These are phyloP conservation scores for Linurgus olivaceus DNA, from an alignment of 2,797 vertebrate genomes.

Conservation along the genomic window DNA sequence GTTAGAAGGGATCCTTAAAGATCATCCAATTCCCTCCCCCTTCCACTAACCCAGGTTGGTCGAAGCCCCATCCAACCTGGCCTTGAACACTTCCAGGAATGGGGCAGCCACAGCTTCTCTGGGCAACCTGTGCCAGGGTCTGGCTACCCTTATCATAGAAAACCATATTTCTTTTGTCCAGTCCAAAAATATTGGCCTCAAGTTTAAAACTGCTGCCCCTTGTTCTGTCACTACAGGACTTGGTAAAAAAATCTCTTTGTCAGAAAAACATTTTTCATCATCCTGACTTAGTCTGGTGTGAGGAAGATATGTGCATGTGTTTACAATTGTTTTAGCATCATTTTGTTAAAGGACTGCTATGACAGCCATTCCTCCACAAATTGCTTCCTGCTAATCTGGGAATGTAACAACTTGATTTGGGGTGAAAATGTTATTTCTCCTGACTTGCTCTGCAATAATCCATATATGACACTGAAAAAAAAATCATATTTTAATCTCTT, in stretches of 20 bases:
- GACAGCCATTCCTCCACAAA: not conserved
- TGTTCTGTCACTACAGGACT: not conserved
- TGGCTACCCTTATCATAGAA: not conserved
- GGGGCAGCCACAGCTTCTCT: not conserved
- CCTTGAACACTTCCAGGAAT: not conserved
- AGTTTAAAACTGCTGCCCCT: not conserved
- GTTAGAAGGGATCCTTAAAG: not conserved
- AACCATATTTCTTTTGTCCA: accelerated
- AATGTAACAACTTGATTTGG: not conserved
- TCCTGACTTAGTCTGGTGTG: not conserved
- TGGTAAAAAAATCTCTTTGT: not conserved
- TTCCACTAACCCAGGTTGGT: not conserved
- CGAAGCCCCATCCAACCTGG: not conserved
- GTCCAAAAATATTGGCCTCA: not conserved
- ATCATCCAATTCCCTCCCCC: not conserved
- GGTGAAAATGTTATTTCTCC: not conserved
- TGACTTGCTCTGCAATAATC: not conserved
- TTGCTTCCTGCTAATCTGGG: not conserved
- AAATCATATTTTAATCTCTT: conserved; percentile 50
- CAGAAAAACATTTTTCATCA: not conserved
- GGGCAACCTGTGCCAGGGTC: not conserved
- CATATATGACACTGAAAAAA: conserved; percentile 18
- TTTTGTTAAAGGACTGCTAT: not conserved
- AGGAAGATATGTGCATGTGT: not conserved
- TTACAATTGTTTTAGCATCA: not conserved